Evolutionary conservation across 2,888 invertebrate species (phyloP).

Genomic region (Eucera pruinosa): DNA sequence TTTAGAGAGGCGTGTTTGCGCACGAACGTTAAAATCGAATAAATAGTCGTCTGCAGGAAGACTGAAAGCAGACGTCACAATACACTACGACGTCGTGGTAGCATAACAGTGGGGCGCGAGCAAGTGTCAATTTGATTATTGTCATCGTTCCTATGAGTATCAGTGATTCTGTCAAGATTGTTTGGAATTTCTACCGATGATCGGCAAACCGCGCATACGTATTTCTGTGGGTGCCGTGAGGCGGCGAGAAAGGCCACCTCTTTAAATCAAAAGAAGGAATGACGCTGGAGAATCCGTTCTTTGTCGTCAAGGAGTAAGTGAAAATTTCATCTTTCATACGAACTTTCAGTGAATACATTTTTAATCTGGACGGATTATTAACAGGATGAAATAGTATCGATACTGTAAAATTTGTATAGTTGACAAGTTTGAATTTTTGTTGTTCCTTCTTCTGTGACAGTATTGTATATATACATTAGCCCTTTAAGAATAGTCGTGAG

Average conservation of each 20-base stretch:
- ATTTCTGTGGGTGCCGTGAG: conserved; percentile 79
- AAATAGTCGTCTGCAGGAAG: conserved; percentile 78
- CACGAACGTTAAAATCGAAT: conserved; percentile 81
- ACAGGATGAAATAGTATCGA: neutral
- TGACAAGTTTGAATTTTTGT: conserved; percentile 33
- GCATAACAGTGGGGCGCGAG: conserved; percentile 59
- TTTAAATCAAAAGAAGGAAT: conserved; percentile 89
- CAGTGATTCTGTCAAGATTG: conserved; percentile 42
- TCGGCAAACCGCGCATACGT: conserved; percentile 72
- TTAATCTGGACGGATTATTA: neutral
- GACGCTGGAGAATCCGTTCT: conserved; percentile 99
- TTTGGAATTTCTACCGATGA: conserved; percentile 77
- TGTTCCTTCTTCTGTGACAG: conserved; percentile 13
- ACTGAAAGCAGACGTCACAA: conserved; percentile 73
- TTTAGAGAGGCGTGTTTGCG: conserved; percentile 71
- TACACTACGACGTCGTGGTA: conserved; percentile 59
- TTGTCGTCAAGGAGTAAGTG: conserved; percentile 99
- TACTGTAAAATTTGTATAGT: neutral
- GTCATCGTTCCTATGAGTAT: conserved; percentile 39
- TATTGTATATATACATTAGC: conserved; percentile 5
- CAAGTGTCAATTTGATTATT: conserved; percentile 69
- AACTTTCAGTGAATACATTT: neutral
- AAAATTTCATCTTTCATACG: neutral
- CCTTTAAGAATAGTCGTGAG: conserved; percentile 40
- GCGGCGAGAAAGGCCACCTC: conserved; percentile 81